Conservation (phyloP, 1,140 invertebrate genomes). For the Papilio xuthus region DNA sequence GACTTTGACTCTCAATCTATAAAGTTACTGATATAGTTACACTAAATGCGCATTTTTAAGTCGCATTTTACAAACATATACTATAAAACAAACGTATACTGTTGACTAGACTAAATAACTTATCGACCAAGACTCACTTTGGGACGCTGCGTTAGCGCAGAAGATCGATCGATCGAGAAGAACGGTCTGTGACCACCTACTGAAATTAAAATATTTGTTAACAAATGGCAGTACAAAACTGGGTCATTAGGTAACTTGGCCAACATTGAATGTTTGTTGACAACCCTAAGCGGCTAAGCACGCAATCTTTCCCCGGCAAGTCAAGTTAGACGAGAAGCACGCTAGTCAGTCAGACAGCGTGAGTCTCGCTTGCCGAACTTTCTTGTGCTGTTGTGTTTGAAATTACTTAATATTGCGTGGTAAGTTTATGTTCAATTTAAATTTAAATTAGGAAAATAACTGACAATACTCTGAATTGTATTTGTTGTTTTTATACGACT, state of each 20-base stretch:
- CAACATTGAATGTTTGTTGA: not conserved
- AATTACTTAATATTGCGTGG: not conserved
- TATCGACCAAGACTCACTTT: no score
- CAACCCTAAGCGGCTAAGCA: conserved; percentile 25
- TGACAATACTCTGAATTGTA: not conserved
- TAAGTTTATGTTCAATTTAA: conserved; percentile 22
- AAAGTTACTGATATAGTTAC: no score
- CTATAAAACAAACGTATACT: no score
- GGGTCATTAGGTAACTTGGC: not conserved
- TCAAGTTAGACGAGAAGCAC: conserved; percentile 27
- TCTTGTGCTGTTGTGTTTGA: conserved; percentile 7
- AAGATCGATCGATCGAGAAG: no score
- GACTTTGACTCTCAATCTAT: no score
- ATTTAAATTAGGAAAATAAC: not conserved
- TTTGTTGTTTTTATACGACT: not conserved
- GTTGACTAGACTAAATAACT: no score
- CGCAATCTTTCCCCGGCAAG: conserved; percentile 33
- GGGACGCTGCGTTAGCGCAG: no score
- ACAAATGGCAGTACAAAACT: no score
- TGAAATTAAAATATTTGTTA: no score
- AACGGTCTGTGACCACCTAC: no score
- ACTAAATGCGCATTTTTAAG: no score
- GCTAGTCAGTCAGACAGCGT: conserved; percentile 25
- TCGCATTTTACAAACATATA: no score
- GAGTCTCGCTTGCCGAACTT: conserved; percentile 14